phyloP scores from a whole-genome alignment of 2,888 invertebrate genomes.

The Chalcis sispes region DNA sequence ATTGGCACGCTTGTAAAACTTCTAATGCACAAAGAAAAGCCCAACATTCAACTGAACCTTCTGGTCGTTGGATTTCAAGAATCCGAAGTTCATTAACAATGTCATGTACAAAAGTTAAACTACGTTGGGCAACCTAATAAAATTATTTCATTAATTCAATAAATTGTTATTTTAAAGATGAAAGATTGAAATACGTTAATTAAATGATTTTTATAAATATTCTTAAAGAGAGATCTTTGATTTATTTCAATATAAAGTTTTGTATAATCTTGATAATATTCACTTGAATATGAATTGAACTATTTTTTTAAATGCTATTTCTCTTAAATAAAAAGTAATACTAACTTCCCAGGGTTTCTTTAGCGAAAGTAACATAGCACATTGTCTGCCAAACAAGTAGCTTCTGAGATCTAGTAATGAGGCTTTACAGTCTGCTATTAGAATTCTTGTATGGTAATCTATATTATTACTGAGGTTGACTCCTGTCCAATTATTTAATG shows the following conservation, averaged over 20 bases:
- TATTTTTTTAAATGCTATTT: not conserved
- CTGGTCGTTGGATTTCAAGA: conserved; percentile 86
- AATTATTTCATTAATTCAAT: too few species aligned
- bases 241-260: not conserved
- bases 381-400: conserved; percentile 95
- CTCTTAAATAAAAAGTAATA: conserved; percentile 52
- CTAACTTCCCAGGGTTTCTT: conserved; percentile 89
- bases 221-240: not conserved
- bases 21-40: conserved; percentile 94
- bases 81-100: conserved; percentile 90
- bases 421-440: conserved; percentile 76
- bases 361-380: conserved; percentile 86
- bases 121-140: conserved; percentile 87
- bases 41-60: conserved; percentile 94
- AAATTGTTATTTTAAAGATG: conserved; percentile 6
- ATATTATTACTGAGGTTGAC: conserved; percentile 82
- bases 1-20: conserved; percentile 89
- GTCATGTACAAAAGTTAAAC: conserved; percentile 93
- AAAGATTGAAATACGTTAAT: not conserved
- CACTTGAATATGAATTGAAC: not conserved
- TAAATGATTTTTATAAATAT: conserved; percentile 2
- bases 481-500: conserved; percentile 86
- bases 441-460: conserved; percentile 77
- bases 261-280: not conserved
- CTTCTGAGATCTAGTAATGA: conserved; percentile 93